Evolutionary conservation across 2,888 invertebrate genomes (phyloP).

Genomic region (Thumatha senex): DNA sequence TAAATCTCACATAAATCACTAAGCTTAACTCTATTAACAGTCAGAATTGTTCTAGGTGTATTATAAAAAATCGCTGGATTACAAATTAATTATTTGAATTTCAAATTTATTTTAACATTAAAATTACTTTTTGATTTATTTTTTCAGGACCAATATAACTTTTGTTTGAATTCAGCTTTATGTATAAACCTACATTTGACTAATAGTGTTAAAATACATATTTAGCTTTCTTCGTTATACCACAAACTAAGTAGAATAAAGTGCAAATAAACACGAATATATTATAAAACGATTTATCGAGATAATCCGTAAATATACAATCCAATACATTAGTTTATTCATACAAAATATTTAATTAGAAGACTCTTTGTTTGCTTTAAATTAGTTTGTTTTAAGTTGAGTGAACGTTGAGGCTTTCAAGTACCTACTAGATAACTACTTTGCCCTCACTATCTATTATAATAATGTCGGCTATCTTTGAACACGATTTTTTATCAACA

Average conservation of each 20-base stretch:
- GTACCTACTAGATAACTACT: too few species aligned
- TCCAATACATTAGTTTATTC: too few species aligned
- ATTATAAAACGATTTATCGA: too few species aligned
- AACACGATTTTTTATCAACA: too few species aligned
- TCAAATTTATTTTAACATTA: conserved; percentile 14
- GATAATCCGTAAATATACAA: too few species aligned
- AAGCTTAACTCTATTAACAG: not conserved
- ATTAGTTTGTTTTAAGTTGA: too few species aligned
- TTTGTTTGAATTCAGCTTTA: conserved; percentile 8
- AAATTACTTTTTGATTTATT: conserved; percentile 13
- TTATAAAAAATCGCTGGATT: conserved; percentile 5
- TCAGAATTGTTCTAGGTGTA: conserved; percentile 1
- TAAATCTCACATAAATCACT: not conserved
- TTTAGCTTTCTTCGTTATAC: not conserved
- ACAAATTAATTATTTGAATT: conserved; percentile 11
- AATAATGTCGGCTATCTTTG: not conserved
- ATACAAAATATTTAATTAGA: too few species aligned
- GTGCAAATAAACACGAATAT: too few species aligned
- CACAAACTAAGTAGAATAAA: not conserved
- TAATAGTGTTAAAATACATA: not conserved
- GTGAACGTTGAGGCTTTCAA: too few species aligned
- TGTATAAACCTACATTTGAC: conserved; percentile 5
- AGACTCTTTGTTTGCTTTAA: too few species aligned
- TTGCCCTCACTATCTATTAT: too few species aligned
- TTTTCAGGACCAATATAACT: conserved; percentile 2